Evolutionary conservation across 2,888 invertebrate species (phyloP), one percentile per base, ranked within the genome.

Genomic region (Drosophila neonasuta): DNA sequence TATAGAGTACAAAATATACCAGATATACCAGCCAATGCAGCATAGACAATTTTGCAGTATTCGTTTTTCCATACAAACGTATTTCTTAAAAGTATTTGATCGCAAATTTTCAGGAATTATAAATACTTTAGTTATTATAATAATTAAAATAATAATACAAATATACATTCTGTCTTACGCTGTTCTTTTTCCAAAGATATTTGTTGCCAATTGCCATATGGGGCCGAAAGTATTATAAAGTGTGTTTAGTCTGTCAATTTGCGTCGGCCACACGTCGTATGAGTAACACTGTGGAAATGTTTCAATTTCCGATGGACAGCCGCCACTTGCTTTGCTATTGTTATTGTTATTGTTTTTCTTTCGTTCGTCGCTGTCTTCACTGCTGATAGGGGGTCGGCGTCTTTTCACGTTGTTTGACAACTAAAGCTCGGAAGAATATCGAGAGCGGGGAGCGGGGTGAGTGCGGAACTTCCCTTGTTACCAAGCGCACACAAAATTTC

Each of bases 151-250:
- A 24, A 20, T 20, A 20, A 20, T 20, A 4, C 0, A 20, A 20
- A 20, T 20, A 30, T 30, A 30, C 2, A 30, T 0, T 11, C 20
- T 15, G 6, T 10, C 2, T 1, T 17, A 17, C 3, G 4, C 9
- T 13, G 29, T n/a, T 17, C 1, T 9, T 41, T 30, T 29, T 30
- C 5, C 41, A 11, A 17, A 32, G 3, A 11, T 36, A 49, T 56
- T 55, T 65, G 69, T 72, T 73, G 73, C 56, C 66, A 69, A 59
- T 67, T 60, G 71, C 34, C 30, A 17, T 41, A 48, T 34, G 45
- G 34, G 29, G 32, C 4, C 15, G 41, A 3, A 10, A 39, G 54
- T 11, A 50, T 62, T 55, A 64, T 30, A 41, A 45, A 13, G n/a
- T 51, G 20, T 20, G 29, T 44, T 57, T 44, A 54, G 51, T 42